These are phyloP conservation scores for Rhagologus leucostigma DNA, from an alignment of 2,113 vertebrate species.

Conservation along the genomic window DNA sequence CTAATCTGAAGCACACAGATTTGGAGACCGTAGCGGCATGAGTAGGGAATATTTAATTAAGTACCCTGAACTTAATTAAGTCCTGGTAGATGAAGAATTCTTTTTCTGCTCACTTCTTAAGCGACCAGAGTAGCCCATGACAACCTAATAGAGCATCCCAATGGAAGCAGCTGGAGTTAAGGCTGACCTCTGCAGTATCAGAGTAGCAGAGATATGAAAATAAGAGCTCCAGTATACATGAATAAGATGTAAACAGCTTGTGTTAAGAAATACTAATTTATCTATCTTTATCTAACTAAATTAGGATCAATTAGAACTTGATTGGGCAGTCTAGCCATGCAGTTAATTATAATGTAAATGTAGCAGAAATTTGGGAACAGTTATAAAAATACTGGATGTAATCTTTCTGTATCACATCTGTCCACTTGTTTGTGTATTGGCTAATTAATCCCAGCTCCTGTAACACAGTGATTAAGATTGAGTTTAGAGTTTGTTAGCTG, in stretches of 20 bases:
- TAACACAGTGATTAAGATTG: not conserved
- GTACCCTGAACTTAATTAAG: not conserved
- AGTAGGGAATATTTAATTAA: not conserved
- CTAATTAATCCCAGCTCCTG: not conserved
- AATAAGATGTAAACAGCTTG: not conserved
- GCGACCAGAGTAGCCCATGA: not conserved
- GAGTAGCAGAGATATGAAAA: not conserved
- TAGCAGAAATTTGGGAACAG: not conserved
- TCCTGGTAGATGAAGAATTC: not conserved
- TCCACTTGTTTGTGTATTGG: not conserved
- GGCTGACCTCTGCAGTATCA: not conserved
- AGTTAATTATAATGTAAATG: not conserved
- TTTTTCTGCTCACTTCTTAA: not conserved
- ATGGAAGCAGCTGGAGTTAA: not conserved
- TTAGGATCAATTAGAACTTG: not conserved
- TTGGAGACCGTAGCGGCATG: not conserved
- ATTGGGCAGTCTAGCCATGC: not conserved
- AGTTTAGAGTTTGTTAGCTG: not conserved
- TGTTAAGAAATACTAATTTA: not conserved
- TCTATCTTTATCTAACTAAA: not conserved
- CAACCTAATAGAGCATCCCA: not conserved
- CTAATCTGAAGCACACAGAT: not conserved
- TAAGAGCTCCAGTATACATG: not conserved
- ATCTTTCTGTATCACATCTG: not conserved
- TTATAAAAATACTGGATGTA: not conserved